Evolutionary conservation across 1,140 invertebrate species (phyloP), one percentile per base, ranked within the genome.

Genomic region (Limonius californicus): DNA sequence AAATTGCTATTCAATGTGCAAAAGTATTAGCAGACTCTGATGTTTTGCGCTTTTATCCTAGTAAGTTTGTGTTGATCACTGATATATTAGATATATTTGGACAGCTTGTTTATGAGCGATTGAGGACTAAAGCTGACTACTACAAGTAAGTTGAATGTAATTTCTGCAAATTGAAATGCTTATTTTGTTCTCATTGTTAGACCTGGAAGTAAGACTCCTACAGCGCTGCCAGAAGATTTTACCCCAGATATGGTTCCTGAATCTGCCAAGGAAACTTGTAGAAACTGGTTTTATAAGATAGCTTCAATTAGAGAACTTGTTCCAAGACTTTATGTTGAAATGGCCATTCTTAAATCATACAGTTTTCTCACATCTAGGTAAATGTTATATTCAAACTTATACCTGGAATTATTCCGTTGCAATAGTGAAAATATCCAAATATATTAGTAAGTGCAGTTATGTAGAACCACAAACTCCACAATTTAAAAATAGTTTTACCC

Each of bases 271-370:
- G 96, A 99, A 80, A 98, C 94, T 7, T 97, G 95, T 76, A 85
- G 92, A 62, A 99, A 99, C 83, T 99, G 97, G 97, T 96, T 98
- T 79, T 98, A 94, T 78, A 99, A 99, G 83, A 96, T 98, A 75
- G 93, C 95, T 0, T 98, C 95, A 0, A 98, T 99, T 65, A 83
- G 95, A 72, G 97, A 99, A 80, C 77, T 99, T 11, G 83, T 99
- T 16, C 95, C 96, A n/a, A 81, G 95, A 27, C 81, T 99, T 7
- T 98, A 96, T 77, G 88, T 98, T 63, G 95, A 98, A 84, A 89
- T 94, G 80, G 89, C 95, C 7, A 87, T 98, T 62, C 79, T 99
- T 16, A 94, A 91, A 74, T 96, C 93, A 56, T 97, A 96, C 70
- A 86, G 84, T 63, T 97, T 96, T 79, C 80, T 95, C 54, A 83